Conservation (phyloP, 2,888 invertebrate species). For the Platycnemis pennipes region DNA sequence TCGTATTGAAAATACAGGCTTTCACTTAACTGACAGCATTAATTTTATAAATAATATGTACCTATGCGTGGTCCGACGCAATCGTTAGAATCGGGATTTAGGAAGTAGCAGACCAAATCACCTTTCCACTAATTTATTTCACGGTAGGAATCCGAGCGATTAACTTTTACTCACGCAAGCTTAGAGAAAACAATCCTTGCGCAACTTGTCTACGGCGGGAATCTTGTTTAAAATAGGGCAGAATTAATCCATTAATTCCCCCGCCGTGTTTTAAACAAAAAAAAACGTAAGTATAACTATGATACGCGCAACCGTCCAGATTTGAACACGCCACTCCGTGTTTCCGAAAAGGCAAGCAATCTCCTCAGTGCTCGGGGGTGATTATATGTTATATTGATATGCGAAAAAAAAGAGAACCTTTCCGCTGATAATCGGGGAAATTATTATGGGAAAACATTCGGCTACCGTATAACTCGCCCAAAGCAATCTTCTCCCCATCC, state of each 20-base stretch:
- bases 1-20: no score
- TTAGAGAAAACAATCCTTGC: neutral
- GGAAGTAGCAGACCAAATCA: no score
- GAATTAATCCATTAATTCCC: neutral
- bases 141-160: neutral
- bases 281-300: neutral
- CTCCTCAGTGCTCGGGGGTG: neutral
- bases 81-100: no score
- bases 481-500: neutral
- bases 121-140: neutral
- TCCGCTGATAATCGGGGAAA: constrained; percentile 16
- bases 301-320: constrained; percentile 2
- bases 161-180: neutral
- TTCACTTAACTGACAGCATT: no score
- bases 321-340: constrained; percentile 4
- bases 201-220: neutral
- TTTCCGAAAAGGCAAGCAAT: neutral
- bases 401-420: neutral
- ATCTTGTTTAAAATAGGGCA: neutral
- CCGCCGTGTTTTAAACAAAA: neutral
- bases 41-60: no score
- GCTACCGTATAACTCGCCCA: constrained; percentile 35
- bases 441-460: constrained; percentile 28
- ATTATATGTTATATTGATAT: constrained; percentile 35
- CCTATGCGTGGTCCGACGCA: no score